phyloP scores from a whole-genome alignment of 2,888 invertebrate genomes.

The Chouioia cunea region DNA sequence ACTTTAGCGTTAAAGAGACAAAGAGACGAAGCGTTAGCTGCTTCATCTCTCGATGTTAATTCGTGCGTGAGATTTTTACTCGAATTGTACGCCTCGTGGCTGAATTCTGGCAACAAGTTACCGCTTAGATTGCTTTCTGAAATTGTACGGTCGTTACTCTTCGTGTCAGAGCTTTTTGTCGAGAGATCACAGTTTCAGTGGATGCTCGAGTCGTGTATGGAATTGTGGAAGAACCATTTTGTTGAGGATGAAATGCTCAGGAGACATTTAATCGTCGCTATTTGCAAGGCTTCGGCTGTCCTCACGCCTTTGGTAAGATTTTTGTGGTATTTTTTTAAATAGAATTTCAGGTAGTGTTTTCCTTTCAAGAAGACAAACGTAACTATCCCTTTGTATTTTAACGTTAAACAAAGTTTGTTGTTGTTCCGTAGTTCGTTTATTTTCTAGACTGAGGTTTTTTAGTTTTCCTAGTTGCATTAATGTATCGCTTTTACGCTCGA shows the following conservation, averaged over 20 bases:
- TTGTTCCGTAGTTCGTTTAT: no score
- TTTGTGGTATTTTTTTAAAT: not conserved
- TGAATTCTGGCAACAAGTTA: conserved; percentile 72
- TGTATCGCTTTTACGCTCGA: not conserved
- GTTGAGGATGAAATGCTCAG: conserved; percentile 83
- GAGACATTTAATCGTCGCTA: conserved; percentile 77
- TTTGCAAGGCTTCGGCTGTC: conserved; percentile 79
- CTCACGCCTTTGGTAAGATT: conserved; percentile 71
- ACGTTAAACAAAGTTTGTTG: no score
- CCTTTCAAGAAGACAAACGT: no score
- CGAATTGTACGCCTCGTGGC: conserved; percentile 88
- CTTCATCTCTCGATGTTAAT: conserved; percentile 79
- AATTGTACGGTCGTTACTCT: conserved; percentile 76
- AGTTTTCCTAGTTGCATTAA: not conserved
- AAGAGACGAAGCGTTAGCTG: conserved; percentile 65
- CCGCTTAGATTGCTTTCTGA: conserved; percentile 71
- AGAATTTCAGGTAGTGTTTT: not conserved
- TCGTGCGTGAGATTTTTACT: conserved; percentile 93
- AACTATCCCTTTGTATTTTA: no score
- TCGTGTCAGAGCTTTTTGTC: conserved; percentile 82
- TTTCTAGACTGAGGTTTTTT: no score
- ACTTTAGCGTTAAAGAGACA: conserved; percentile 63
- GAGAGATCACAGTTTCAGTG: conserved; percentile 83
- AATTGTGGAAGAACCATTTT: conserved; percentile 76
- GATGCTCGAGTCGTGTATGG: conserved; percentile 81